Conservation (phyloP, 2,888 invertebrate genomes). For the Polietes domitor region DNA sequence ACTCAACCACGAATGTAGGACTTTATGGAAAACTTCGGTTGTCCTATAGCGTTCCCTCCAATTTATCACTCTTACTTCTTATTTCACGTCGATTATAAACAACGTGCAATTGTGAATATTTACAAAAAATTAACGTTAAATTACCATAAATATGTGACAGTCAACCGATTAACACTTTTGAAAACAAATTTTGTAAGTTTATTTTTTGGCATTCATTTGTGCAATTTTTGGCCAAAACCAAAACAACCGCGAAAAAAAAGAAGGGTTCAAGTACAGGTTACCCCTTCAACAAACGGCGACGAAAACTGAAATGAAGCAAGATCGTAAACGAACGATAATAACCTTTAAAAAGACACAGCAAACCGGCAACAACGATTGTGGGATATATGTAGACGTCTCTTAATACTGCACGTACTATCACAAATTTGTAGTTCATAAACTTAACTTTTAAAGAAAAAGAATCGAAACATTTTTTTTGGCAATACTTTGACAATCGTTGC, state of each 20-base stretch:
- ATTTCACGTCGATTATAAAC: no score
- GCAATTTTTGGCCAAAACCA: conserved; percentile 1
- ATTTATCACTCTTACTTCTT: no score
- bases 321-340: conserved; percentile 54
- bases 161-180: conserved; percentile 57
- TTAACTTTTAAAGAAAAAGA: conserved; percentile 51
- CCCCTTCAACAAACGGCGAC: conserved; percentile 43
- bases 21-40: no score
- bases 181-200: not conserved
- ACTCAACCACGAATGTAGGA: no score
- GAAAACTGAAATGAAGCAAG: conserved; percentile 48
- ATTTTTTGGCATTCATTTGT: not conserved
- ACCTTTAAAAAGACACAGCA: conserved; percentile 61
- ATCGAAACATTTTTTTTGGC: conserved; percentile 43
- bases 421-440: conserved; percentile 58
- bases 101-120: no score
- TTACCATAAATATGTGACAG: conserved; percentile 57
- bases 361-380: conserved; percentile 13
- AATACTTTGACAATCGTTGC: conserved; percentile 60
- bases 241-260: not conserved
- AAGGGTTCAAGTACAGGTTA: conserved; percentile 71
- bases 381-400: not conserved
- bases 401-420: conserved; percentile 9
- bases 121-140: conserved; percentile 2
- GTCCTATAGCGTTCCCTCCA: no score